Percentiles rank a stretch among this genome's conserved stretches.
Evolutionary conservation across 2,797 vertebrate genomes (phyloP).

Genomic region (Brachyalestes nurse): DNA sequence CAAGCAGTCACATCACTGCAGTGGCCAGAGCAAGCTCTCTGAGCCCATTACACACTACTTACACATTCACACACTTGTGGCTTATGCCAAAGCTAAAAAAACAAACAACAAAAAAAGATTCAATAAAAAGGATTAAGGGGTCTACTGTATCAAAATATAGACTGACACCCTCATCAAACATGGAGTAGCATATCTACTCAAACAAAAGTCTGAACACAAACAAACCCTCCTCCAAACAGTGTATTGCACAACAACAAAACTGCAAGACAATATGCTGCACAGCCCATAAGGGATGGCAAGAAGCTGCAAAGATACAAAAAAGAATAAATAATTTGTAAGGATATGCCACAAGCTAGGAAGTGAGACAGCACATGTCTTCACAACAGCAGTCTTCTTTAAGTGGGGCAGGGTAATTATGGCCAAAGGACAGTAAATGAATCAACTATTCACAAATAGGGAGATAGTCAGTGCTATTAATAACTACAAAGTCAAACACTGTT

Average conservation of each 20-base stretch:
- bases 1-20: no score
- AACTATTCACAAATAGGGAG: constrained; percentile 26
- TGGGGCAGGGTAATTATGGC: constrained; percentile 42
- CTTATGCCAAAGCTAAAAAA: background rate
- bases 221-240: background rate
- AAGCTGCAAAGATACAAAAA: constrained; percentile 18
- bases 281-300: constrained; percentile 1
- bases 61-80: background rate
- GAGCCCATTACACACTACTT: constrained; percentile 33
- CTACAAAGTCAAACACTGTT: constrained; percentile 22
- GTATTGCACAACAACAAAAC: constrained; percentile 18
- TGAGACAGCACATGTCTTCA: constrained; percentile 41
- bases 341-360: constrained; percentile 40
- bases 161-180: background rate
- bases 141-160: background rate
- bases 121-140: no score
- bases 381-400: constrained; percentile 33
- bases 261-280: constrained; percentile 4
- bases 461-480: constrained; percentile 19
- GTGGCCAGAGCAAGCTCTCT: background rate
- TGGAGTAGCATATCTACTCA: background rate
- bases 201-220: background rate
- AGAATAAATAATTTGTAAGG: constrained; percentile 23
- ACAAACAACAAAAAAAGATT: no score
- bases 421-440: constrained; percentile 14